phyloP scores from a whole-genome alignment of 2,888 invertebrate genomes.

The Oscheius onirici region DNA sequence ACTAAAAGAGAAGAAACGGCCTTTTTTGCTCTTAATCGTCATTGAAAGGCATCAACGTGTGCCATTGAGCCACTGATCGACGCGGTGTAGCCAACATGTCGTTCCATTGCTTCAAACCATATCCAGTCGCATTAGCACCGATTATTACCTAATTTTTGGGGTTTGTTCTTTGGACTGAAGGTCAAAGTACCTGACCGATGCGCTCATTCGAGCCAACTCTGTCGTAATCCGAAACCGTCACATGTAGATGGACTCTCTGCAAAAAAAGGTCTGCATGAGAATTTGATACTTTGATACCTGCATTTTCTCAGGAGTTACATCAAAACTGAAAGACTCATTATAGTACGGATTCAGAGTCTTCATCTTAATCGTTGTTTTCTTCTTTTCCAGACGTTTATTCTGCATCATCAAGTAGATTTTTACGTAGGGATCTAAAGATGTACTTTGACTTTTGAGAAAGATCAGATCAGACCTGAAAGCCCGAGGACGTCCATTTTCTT shows the following conservation, averaged over 20 bases:
- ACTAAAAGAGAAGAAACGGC: not conserved
- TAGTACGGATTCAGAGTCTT: conserved; percentile 99
- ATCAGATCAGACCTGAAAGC: conserved; percentile 82
- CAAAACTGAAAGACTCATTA: conserved; percentile 99
- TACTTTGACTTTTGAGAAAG: too few relatives aligned
- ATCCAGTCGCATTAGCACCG: conserved; percentile 91
- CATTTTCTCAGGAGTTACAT: conserved; percentile 99
- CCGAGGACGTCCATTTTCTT: conserved; percentile 99
- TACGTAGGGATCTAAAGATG: conserved; percentile 87
- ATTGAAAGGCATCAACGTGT: conserved; percentile 96
- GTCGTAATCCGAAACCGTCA: conserved; percentile 99
- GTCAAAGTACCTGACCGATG: conserved; percentile 82
- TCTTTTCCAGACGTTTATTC: conserved; percentile 99
- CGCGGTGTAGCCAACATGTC: conserved; percentile 99
- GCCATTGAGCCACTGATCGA: conserved; percentile 99
- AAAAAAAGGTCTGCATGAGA: conserved; percentile 12
- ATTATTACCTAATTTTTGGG: conserved; percentile 79
- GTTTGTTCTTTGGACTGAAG: not conserved
- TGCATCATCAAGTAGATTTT: conserved; percentile 99
- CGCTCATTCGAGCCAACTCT: conserved; percentile 99
- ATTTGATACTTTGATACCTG: conserved; percentile 79
- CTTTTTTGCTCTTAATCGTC: conserved; percentile 72
- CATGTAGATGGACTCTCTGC: conserved; percentile 97
- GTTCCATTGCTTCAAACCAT: conserved; percentile 84
- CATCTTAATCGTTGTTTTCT: conserved; percentile 99